A percentile compares a stretch with the other conserved stretches of the same genome.
phyloP scores from a whole-genome alignment of 2,888 invertebrate species.

The Cordilura impudica region DNA sequence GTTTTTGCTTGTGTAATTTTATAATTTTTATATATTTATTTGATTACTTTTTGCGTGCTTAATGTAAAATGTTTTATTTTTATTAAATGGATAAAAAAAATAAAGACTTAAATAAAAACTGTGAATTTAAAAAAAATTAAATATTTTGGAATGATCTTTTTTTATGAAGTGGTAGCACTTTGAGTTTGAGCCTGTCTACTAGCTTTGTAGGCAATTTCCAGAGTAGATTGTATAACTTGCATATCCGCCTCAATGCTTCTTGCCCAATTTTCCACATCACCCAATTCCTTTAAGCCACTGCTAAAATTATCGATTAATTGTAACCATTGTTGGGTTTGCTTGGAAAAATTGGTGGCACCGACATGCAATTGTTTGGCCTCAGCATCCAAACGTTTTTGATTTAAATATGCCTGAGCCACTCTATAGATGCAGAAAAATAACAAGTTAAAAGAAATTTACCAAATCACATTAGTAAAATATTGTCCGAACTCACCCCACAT shows the following conservation, averaged over 20 bases:
- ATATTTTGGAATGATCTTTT: background rate
- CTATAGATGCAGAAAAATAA: no score
- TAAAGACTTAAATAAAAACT: conserved; percentile 33
- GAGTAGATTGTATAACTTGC: conserved; percentile 92
- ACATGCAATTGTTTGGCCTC: conserved; percentile 97
- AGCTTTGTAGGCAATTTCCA: conserved; percentile 95
- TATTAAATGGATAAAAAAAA: conserved; percentile 26
- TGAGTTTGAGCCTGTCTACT: conserved; percentile 77
- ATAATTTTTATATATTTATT: conserved; percentile 9
- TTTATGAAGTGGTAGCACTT: background rate
- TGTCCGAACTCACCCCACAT: conserved; percentile 90
- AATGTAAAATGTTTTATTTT: conserved; percentile 1
- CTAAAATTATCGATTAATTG: conserved; percentile 92
- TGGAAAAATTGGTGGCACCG: conserved; percentile 95
- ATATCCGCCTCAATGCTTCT: conserved; percentile 97
- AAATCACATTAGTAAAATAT: background rate
- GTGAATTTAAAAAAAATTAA: conserved; percentile 38
- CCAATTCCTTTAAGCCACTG: conserved; percentile 92
- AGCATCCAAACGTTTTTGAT: conserved; percentile 97
- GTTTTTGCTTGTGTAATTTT: conserved; percentile 32
- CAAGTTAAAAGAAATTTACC: background rate
- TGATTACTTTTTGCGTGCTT: conserved; percentile 18
- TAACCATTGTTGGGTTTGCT: conserved; percentile 98
- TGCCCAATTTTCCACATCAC: conserved; percentile 99
- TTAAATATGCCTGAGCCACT: conserved; percentile 98